These are phyloP conservation scores for Aurelia coerulea DNA, from an alignment of 30 jellyfish, hydroid and myxozoan genomes.

Conservation along the genomic window DNA sequence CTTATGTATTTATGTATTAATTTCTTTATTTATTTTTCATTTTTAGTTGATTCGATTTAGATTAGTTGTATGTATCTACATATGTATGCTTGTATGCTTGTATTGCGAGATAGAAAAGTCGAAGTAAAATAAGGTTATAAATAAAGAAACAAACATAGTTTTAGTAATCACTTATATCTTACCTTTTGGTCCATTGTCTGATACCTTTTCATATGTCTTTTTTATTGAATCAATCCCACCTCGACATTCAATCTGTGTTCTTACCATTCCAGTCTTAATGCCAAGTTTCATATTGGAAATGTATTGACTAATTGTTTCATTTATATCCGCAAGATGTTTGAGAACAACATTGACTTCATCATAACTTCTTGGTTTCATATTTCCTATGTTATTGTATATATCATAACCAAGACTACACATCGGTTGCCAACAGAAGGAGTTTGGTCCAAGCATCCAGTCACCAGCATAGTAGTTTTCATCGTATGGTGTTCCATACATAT, in stretches of 20 bases:
- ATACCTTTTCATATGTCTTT: conserved; percentile 44
- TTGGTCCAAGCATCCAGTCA: conserved; percentile 95
- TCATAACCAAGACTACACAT: conserved; percentile 77
- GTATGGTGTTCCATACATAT: conserved; percentile 77
- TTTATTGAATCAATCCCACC: conserved; percentile 90
- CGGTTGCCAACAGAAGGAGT: conserved; percentile 89
- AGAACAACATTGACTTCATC: conserved; percentile 67
- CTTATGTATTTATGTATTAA: no score
- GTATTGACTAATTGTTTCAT: conserved; percentile 66
- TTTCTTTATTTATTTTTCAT: no score
- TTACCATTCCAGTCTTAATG: conserved; percentile 84
- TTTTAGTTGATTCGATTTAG: no score
- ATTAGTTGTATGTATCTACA: no score
- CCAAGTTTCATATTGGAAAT: conserved; percentile 89
- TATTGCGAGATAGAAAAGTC: no score
- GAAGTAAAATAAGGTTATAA: no score
- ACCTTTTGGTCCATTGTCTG: conserved; percentile 86
- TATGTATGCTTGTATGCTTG: no score
- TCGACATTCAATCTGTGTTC: conserved; percentile 81
- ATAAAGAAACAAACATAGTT: no score
- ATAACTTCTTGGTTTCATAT: conserved; percentile 68
- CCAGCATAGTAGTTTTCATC: conserved; percentile 85
- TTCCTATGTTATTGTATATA: conserved; percentile 67
- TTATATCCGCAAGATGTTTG: conserved; percentile 64
- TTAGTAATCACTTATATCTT: background rate